A percentile compares a stretch with the other conserved stretches of the same genome.
Conservation (phyloP, 2,888 invertebrate genomes). For the Amiota minor region DNA sequence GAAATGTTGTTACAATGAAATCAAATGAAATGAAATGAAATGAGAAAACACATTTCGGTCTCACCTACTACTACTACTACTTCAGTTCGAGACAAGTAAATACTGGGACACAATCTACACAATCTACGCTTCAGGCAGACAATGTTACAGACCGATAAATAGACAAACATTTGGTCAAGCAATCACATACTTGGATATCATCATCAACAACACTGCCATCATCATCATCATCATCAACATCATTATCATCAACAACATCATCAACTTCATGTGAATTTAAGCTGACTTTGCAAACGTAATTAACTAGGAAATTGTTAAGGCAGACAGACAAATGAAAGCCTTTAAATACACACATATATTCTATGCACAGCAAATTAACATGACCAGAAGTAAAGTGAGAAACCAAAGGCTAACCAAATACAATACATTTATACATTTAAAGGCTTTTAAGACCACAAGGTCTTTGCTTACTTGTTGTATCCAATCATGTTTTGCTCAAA, state of each 20-base stretch:
- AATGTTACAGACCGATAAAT: not conserved
- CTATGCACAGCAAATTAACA: too few relatives aligned
- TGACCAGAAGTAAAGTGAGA: too few relatives aligned
- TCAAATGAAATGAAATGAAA: constrained; percentile 18
- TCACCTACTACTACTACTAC: not conserved
- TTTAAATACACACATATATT: too few relatives aligned
- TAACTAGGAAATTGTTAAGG: constrained; percentile 45
- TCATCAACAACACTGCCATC: too few relatives aligned
- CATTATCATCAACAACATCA: not conserved
- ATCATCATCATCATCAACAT: not conserved
- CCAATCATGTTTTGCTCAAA: too few relatives aligned
- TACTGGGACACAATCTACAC: not conserved
- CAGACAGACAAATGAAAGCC: not conserved
- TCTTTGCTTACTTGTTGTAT: too few relatives aligned
- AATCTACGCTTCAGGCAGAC: not conserved
- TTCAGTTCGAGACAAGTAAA: constrained; percentile 44
- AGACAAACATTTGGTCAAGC: constrained; percentile 22
- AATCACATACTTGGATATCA: constrained; percentile 21
- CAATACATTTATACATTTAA: too few relatives aligned
- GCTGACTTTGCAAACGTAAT: constrained; percentile 55
- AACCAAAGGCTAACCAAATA: too few relatives aligned
- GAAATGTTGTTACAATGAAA: constrained; percentile 46
- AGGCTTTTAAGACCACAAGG: too few relatives aligned
- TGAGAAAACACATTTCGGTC: constrained; percentile 13
- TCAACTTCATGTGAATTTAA: not conserved